Base-by-base conservation (phyloP, 2,797 vertebrate genomes). In the Pangasius sanitwongsei region DNA sequence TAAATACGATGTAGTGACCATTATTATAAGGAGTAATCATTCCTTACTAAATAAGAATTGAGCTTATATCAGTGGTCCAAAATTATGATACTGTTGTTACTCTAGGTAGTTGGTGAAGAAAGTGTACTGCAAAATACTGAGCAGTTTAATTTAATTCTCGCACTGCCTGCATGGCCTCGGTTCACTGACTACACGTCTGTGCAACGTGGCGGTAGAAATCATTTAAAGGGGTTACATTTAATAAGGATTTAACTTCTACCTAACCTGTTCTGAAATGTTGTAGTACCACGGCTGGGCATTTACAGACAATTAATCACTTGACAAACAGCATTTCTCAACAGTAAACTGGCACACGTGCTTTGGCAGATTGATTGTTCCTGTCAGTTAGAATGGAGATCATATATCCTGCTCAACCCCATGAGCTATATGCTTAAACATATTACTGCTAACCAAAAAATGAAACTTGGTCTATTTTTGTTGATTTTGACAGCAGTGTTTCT, bases 41-140 rank as follows among this genome's bases (percentile, higher is more conserved):
- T 95, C 93, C 92, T 94, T 95, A 93, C 93, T 93, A 89, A 95
- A 93, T 83, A 93, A 93, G 93, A 95, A 93, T 93, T 93, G 93
- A 92, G 92, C 53, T 69, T 44, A 55, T 88, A 81, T 88, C 53
- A 72, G 16, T 28, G 5, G 53, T 37, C 57, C 25, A 28, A 34
- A 65, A 85, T 67, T 18, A 23, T 69, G 7, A 50, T 84, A 12
- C 63, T 61, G 6, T 25, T 7, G 20, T 59, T 82, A 15, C 5
- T 15, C 2, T 50, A 4, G 48, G 83, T 70, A 53, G 28, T 28
- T 15, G 4, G 20, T 12, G 53, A 61, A 63, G 57, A 84, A 6
- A 0, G 65, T 34, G 41, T 48, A 48, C 18, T 83, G 59, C 25
- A 83, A 48, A 65, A 65, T 61, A 44, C 23, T 28, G 59, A 83